phyloP scores from a whole-genome alignment of 1,140 invertebrate species.

The Tetraneura akinire region DNA sequence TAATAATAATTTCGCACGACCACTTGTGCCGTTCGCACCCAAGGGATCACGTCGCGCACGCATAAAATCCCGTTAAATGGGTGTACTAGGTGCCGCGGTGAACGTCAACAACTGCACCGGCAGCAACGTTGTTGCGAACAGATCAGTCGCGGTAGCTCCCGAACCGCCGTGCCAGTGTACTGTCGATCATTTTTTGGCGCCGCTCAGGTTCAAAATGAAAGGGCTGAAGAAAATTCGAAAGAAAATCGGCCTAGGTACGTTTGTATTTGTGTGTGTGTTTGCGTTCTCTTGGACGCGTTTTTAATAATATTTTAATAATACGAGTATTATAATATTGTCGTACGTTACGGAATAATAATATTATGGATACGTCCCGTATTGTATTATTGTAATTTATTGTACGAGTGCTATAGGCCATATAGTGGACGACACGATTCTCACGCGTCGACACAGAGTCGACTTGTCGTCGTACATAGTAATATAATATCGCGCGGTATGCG shows the following conservation, averaged over 20 bases:
- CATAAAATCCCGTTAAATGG: slow-evolving; percentile 34
- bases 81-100: slow-evolving; percentile 27
- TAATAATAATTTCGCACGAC: not conserved
- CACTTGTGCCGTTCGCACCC: not conserved
- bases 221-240: slow-evolving; percentile 65
- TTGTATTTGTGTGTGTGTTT: not conserved
- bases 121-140: slow-evolving; percentile 3
- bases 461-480: too few relatives aligned
- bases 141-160: slow-evolving; percentile 26
- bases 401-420: too few relatives aligned
- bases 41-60: not conserved
- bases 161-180: slow-evolving; percentile 49
- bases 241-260: slow-evolving; percentile 64
- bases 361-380: too few relatives aligned
- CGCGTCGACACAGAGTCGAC: too few relatives aligned
- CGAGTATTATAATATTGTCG: too few relatives aligned
- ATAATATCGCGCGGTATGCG: too few relatives aligned
- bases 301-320: too few relatives aligned
- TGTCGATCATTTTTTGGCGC: slow-evolving; percentile 60
- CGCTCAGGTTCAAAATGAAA: slow-evolving; percentile 63
- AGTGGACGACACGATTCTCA: too few relatives aligned
- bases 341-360: too few relatives aligned
- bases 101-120: not conserved
- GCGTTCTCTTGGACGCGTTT: too few relatives aligned
- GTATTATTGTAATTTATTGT: too few relatives aligned